phyloP scores from a whole-genome alignment of 2,888 invertebrate genomes.

The Sialis lutaria region DNA sequence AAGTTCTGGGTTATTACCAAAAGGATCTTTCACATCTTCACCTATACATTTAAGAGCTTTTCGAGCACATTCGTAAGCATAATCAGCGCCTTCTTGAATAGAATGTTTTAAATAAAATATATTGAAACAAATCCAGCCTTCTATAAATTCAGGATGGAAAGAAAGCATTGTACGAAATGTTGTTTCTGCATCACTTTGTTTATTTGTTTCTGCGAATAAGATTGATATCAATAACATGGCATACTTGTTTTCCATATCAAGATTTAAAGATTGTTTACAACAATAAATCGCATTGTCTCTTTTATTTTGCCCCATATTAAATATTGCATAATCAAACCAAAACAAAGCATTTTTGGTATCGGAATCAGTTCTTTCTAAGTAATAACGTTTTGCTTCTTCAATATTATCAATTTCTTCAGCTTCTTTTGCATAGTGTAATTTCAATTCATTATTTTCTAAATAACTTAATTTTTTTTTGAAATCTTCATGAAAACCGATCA shows the following conservation, averaged over 20 bases:
- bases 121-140: conserved; percentile 21
- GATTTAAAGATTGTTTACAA: conserved; percentile 18
- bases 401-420: conserved; percentile 18
- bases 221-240: conserved; percentile 19
- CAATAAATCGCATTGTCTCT: conserved; percentile 20
- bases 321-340: conserved; percentile 24
- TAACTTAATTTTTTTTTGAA: background rate
- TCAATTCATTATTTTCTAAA: background rate
- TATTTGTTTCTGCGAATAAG: conserved; percentile 16
- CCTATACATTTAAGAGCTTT: conserved; percentile 11
- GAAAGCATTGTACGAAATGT: conserved; percentile 19
- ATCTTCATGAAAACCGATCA: background rate
- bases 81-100: conserved; percentile 19
- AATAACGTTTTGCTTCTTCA: conserved; percentile 19
- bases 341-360: conserved; percentile 15
- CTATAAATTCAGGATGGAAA: conserved; percentile 18
- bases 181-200: conserved; percentile 19
- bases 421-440: conserved; percentile 20
- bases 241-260: conserved; percentile 16
- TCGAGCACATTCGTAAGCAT: conserved; percentile 18
- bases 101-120: conserved; percentile 18
- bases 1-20: conserved; percentile 15
- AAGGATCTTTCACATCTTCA: conserved; percentile 11
- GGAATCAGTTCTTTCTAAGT: conserved; percentile 18
- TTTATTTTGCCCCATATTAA: conserved; percentile 16